phyloP scores from a whole-genome alignment of 2,797 vertebrate species.

The Saxicola maurus region DNA sequence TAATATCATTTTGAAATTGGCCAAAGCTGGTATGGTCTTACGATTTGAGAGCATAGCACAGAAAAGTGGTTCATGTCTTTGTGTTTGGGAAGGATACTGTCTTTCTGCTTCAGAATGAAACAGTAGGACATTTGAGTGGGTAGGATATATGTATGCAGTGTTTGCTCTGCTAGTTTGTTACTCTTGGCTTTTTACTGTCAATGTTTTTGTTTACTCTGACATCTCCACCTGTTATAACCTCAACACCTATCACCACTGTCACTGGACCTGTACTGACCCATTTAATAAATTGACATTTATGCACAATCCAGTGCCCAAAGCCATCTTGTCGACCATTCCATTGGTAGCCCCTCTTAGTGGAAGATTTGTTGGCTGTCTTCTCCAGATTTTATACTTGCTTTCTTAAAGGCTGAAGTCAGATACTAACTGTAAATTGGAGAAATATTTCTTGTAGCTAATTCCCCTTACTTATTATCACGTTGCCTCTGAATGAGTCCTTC shows the following conservation, averaged over 20 bases:
- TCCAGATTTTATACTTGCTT: neutral
- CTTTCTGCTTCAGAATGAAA: neutral
- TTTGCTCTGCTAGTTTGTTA: neutral
- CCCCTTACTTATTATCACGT: neutral
- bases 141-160: neutral
- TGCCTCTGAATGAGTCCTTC: neutral
- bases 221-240: neutral
- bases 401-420: neutral
- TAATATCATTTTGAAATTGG: neutral
- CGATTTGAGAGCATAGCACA: rapidly evolving
- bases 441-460: neutral
- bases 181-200: neutral
- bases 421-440: neutral
- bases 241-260: neutral
- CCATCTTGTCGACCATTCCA: neutral
- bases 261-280: neutral
- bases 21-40: neutral
- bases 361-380: neutral
- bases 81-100: neutral
- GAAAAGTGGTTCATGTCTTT: rapidly evolving
- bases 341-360: neutral
- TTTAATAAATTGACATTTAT: neutral
- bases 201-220: neutral
- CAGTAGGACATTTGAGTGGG: neutral
- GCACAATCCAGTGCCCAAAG: neutral